Base-by-base conservation (phyloP, 2,888 invertebrate species). In the Ypsolopha sequella region DNA sequence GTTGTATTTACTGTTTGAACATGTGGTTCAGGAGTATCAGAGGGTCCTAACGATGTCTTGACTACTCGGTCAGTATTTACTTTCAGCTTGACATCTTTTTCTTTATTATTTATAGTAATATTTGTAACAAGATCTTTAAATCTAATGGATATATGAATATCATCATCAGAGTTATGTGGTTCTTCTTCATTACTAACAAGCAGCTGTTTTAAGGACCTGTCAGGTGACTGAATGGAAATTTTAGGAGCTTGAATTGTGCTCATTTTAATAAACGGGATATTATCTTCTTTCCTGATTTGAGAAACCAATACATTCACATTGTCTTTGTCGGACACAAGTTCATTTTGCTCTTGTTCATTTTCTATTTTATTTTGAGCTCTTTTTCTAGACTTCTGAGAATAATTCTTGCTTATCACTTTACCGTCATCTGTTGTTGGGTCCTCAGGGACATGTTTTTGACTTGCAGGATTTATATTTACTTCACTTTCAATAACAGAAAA, bases 71-170 rank as follows among this genome's bases (percentile, higher is more conserved):
- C 80, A 51, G 68, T 66, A 52, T 73, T 74, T 34, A 79, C 61
- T 64, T 76, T 80, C n/a, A 80, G 57, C 53, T 76, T 64, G 3
- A 76, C 60, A 68, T 80, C 71, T 63, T 70, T 75, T 43, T 73
- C 65, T 54, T 80, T 79, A 55, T 76, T 76, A 55, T 75, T 73
- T 38, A 85, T 80, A 33, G 68, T 59, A 56, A 85, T 77, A 57
- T 80, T 84, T 49, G 84, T 70, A 41, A 77, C 52, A 35, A 72
- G 77, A 56, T 66, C 74, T 9, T 82, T 80, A 47, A 78, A 68
- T 73, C 73, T 82, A 36, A 86, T 80, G 13, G 75, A 72, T 49
- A 86, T 82, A 59, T 78, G 70, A 57, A 85, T 77, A 53, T 85
- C 76, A 57, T 81, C 79, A 54, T 64, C 54, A 54, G 48, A 48